phyloP scores from a whole-genome alignment of 2,888 invertebrate species.

The Apodemia duryi region DNA sequence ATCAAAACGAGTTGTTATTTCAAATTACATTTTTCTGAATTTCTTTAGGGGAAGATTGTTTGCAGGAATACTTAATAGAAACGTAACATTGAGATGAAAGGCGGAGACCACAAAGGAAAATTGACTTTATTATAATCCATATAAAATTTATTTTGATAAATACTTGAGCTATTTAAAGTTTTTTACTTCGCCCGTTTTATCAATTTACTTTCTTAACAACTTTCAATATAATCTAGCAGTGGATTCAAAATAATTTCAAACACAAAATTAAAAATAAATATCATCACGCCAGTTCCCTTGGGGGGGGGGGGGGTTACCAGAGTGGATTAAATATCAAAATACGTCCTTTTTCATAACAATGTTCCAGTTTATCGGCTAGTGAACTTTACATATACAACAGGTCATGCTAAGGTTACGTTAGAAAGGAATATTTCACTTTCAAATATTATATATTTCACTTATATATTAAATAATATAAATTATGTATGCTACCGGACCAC shows the following conservation, averaged over 20 bases:
- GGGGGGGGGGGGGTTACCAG: no score
- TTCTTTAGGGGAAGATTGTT: slow-evolving; percentile 51
- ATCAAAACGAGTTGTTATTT: slow-evolving; percentile 60
- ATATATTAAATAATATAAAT: no score
- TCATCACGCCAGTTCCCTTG: no score
- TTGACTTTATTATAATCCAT: slow-evolving; percentile 16
- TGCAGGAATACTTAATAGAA: slow-evolving; percentile 54
- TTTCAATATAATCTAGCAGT: slow-evolving; percentile 16
- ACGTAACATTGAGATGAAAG: slow-evolving; percentile 42
- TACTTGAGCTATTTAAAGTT: slow-evolving; percentile 38
- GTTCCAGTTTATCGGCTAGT: no score
- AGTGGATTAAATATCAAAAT: no score
- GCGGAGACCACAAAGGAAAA: slow-evolving; percentile 20
- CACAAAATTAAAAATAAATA: no score
- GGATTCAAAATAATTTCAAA: slow-evolving; percentile 18
- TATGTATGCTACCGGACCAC: no score
- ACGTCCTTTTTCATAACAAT: no score
- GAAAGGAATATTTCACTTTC: no score
- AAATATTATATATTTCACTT: no score
- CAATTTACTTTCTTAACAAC: slow-evolving; percentile 22
- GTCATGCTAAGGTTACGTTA: no score
- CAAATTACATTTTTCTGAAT: slow-evolving; percentile 62
- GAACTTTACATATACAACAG: no score
- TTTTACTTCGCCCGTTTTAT: slow-evolving; percentile 35
- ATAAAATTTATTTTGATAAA: slow-evolving; percentile 21